Base-by-base conservation (phyloP, 2,888 invertebrate species). In the Halictus ligatus region DNA sequence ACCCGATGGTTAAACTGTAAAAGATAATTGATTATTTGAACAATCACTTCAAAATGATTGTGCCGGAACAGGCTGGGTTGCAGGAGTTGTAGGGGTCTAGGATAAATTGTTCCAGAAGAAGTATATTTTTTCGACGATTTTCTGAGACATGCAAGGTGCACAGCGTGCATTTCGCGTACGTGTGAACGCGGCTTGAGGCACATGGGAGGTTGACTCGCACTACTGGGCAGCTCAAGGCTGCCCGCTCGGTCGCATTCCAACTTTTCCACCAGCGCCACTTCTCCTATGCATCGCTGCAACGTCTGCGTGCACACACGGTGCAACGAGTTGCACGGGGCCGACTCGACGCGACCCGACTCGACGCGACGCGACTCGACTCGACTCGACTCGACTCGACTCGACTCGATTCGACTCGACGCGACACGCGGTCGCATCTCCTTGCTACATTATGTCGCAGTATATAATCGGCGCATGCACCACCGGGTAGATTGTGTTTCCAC, bases 171-270 rank as follows among this genome's bases (percentile, higher is more conserved):
- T 82, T 50, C 48, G 64, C 77, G 60, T 74, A 76, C 75, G 84
- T 72, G 87, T 69, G 81, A 75, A 76, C 54, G 79, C 13, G 40
- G 67, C 82, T 82, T 60, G 12, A 83, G 91, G 86, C 90, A 87
- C 80, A 86, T 80, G 89, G 86, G 83, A 92, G 91, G 89, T 89
- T 92, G 93, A 93, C 92, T 93, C 92, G 92, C 86, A 90, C 92
- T 92, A 94, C 93, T 93, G 89, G 89, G 83, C 89, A 89, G 87
- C 92, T 92, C 92, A 94, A 94, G 92, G 92, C 93, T 93, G 92
- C 89, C 92, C 90, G 92, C 91, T 91, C 91, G 93, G 93, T 93
- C 92, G 92, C 92, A 93, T 93, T 93, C 93, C 93, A 92, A 92
- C 90, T 92, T 92, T 90, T 89, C 89, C 88, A 87, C 81, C 91